Base-by-base conservation (phyloP, 2,113 vertebrate genomes). In the Ammodramus savannarum region DNA sequence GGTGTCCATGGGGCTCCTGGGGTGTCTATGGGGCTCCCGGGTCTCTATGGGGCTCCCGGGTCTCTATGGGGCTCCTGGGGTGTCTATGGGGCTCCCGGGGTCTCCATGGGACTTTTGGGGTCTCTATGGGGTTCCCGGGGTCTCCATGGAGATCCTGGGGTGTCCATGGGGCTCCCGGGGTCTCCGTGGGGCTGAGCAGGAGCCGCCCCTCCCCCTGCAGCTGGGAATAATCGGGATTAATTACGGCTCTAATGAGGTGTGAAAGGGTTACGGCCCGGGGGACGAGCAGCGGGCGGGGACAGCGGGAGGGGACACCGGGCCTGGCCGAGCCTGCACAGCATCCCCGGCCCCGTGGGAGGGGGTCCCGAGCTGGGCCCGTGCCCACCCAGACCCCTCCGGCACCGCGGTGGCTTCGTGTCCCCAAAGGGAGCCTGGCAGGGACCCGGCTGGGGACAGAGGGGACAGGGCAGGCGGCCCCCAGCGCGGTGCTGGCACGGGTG, bases 271-370 rank as follows among this genome's bases (percentile, higher is more conserved):
- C 58, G 36, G 43, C 55, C 46, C 2, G 9, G 3, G 34, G 83
- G 54, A 49, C 6, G 48, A 58, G 44, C 59, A 6, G 36, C 9
- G 63, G 80, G 2, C 27, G 23, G 38, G 43, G 58, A 16, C 1
- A 0, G 14, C 2, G 52, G 34, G 9, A 23, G 22, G 43, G 43
- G 59, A 17, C 0, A 0, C 12, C 2, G 52, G 34, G 4, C 29
- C 20, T 0, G 63, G 63, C 23, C 6, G 51, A 52, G 63, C 51
- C n/a, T 7, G 71, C 18, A 1, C 62, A 38, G 79, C 59, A 2
- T 36, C 52, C 38, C 1, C 5, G 13, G 5, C 20, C 39, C 58
- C 13, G 22, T 16, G 13, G 67, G 10, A 4, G 49, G 41, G 41
- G 32, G 5, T 27, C 10, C 41, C 9, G 26, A 26, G 25, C 20